A percentile compares a stretch with the other conserved stretches of the same genome.
phyloP scores from a whole-genome alignment of 2,113 vertebrate genomes.

The Galeopterus variegatus region DNA sequence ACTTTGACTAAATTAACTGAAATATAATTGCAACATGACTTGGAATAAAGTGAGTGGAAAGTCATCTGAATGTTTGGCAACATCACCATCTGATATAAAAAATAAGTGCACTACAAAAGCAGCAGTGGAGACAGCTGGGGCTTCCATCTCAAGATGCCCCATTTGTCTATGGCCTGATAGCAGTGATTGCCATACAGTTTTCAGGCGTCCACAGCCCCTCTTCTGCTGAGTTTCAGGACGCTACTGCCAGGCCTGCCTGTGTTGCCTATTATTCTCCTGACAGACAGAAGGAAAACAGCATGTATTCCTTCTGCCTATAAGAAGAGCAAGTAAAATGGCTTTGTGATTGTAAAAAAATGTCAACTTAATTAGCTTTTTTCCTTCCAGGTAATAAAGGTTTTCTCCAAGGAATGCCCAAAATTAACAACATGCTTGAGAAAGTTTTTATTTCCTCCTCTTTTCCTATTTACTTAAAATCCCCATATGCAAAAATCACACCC shows the following conservation, averaged over 20 bases:
- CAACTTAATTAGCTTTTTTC: conserved; percentile 72
- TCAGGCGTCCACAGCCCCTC: neutral
- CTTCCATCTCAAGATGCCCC: neutral
- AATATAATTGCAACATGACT: neutral
- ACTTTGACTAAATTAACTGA: neutral
- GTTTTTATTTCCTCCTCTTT: conserved; percentile 46
- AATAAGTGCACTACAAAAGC: no score
- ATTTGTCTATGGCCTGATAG: neutral
- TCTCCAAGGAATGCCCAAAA: conserved; percentile 58
- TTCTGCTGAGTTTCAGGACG: neutral
- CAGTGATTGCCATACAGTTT: neutral
- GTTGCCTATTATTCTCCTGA: neutral
- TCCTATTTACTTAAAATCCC: conserved; percentile 32
- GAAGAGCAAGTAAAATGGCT: conserved; percentile 56
- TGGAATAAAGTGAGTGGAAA: conserved; percentile 44
- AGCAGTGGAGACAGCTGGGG: neutral
- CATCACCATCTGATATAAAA: neutral
- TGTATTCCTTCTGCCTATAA: conserved; percentile 33
- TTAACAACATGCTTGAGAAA: conserved; percentile 61
- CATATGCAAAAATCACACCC: neutral
- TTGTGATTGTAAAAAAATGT: conserved; percentile 53
- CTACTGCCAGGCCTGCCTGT: neutral
- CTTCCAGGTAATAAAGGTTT: conserved; percentile 71
- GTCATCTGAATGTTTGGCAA: neutral
- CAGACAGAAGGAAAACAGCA: conserved; percentile 51